Evolutionary conservation across 2,888 invertebrate genomes (phyloP).

Genomic region (Stenolophus ochropezus): DNA sequence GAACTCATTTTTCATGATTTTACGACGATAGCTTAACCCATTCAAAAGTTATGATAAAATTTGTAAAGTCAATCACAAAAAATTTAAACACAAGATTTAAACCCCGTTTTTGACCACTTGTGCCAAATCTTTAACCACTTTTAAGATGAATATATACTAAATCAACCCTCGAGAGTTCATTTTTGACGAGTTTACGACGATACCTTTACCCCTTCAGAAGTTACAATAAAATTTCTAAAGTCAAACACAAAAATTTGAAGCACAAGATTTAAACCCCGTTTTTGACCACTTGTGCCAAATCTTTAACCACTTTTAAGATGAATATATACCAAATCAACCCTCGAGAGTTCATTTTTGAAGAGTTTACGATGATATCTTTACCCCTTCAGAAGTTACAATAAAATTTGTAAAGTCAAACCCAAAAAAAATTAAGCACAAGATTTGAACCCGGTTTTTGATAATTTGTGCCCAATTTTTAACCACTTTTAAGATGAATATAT

Average conservation of each 20-base stretch:
- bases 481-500: no score
- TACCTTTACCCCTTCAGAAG: background rate
- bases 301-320: background rate
- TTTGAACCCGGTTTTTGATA: no score
- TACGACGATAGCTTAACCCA: no score
- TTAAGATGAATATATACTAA: background rate
- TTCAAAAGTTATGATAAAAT: no score
- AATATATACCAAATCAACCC: background rate
- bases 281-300: constrained; percentile 75
- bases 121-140: no score
- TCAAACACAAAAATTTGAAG: background rate
- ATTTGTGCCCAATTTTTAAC: no score
- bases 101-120: no score
- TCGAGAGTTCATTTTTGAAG: background rate
- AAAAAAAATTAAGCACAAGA: background rate
- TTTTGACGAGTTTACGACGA: background rate
- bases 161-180: background rate
- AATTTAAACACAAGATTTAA: no score
- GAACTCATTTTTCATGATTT: no score
- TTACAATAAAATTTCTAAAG: background rate
- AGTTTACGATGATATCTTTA: background rate
- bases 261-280: no score
- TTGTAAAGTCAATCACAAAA: no score
- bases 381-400: background rate
- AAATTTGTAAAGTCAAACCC: background rate